These are phyloP conservation scores for Galeopterus variegatus DNA, from an alignment of 2,113 vertebrate species.

Conservation along the genomic window DNA sequence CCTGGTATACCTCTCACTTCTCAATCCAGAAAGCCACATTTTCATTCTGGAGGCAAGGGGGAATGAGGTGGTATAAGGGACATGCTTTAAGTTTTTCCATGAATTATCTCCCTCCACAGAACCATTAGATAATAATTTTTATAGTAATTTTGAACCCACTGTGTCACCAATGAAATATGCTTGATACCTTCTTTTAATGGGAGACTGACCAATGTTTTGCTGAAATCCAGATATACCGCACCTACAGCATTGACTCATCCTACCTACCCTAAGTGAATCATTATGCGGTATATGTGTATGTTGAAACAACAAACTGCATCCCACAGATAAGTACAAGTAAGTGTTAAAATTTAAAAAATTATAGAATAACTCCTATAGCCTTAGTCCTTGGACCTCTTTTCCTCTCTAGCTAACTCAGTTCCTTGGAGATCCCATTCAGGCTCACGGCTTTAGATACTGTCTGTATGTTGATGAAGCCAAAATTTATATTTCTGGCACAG, in stretches of 20 bases:
- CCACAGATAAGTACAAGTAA: too few species aligned
- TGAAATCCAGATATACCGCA: neutral
- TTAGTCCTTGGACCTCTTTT: neutral
- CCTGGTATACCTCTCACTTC: neutral
- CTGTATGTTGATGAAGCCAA: conserved; percentile 5
- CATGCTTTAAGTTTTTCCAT: neutral
- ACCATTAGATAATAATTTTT: neutral
- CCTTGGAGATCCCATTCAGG: neutral
- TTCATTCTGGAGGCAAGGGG: neutral
- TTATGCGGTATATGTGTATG: too few species aligned
- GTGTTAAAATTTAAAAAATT: too few species aligned
- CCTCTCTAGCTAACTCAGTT: neutral
- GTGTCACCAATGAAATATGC: neutral
- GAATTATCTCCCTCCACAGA: neutral
- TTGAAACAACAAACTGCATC: too few species aligned
- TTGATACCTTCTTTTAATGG: neutral
- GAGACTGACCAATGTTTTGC: neutral
- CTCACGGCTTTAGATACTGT: neutral
- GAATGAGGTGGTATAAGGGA: neutral
- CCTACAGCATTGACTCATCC: neutral
- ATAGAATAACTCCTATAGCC: neutral
- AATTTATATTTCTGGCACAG: conserved; percentile 20
- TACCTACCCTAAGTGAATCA: too few species aligned
- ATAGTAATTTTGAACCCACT: neutral
- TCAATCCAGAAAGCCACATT: neutral